Evolutionary conservation across 2,113 vertebrate genomes (phyloP).

Genomic region (Mormyrus iriodes): DNA sequence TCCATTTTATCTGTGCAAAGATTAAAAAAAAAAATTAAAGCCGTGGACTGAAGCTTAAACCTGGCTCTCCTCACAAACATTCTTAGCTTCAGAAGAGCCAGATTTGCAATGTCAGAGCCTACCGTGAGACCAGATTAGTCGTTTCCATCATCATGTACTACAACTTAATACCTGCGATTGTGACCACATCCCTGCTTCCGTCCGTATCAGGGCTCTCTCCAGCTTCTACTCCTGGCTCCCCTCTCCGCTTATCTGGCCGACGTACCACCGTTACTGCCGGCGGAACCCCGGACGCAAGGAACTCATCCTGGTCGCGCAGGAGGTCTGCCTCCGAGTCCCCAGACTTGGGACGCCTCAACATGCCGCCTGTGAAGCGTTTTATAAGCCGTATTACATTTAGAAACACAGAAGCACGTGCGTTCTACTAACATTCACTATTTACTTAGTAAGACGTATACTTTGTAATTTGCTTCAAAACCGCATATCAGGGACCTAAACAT

Average conservation of each 20-base stretch:
- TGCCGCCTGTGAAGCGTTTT: conserved; percentile 39
- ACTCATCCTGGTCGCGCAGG: conserved; percentile 77
- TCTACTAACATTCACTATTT: neutral
- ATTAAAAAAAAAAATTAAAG: neutral
- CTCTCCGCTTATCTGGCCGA: conserved; percentile 76
- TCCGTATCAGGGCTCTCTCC: conserved; percentile 11
- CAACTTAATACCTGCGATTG: conserved; percentile 65
- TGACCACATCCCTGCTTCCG: conserved; percentile 73
- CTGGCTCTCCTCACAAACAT: neutral
- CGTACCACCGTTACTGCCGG: conserved; percentile 74
- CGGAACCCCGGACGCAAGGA: conserved; percentile 66
- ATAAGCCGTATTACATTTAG: neutral
- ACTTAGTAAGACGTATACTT: no score
- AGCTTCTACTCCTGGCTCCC: conserved; percentile 33
- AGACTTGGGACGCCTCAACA: conserved; percentile 83
- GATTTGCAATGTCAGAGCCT: neutral
- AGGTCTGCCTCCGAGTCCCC: conserved; percentile 85
- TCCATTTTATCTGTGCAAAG: neutral
- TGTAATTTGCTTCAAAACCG: neutral
- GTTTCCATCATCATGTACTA: neutral
- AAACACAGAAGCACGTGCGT: neutral
- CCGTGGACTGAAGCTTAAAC: neutral
- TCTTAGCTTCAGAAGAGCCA: neutral
- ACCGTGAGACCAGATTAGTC: neutral
- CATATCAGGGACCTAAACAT: neutral